Percentiles rank a stretch among this genome's conserved stretches.
phyloP scores from a whole-genome alignment of 2,797 vertebrate genomes.

The Chiloscyllium punctatum region DNA sequence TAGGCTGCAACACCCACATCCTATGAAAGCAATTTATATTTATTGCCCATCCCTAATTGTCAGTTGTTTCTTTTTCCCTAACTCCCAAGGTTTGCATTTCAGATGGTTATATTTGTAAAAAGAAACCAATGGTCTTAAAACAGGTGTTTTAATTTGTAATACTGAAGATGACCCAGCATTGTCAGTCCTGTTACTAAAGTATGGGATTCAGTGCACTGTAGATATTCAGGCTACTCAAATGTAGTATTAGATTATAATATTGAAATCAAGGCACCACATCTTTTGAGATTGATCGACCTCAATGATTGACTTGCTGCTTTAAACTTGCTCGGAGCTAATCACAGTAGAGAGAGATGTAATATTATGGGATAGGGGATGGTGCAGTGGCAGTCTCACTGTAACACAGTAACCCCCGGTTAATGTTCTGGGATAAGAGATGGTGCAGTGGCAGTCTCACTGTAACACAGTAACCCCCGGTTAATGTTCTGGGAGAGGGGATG shows the following conservation, averaged over 20 bases:
- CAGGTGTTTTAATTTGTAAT: not conserved
- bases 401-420: no score
- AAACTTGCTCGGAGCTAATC: not conserved
- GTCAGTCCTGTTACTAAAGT: not conserved
- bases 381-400: no score
- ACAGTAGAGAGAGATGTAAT: not conserved
- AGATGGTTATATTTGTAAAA: not conserved
- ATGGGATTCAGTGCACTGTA: not conserved
- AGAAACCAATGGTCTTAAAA: not conserved
- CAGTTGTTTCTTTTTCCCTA: not conserved
- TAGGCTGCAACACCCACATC: no score
- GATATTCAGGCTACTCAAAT: not conserved
- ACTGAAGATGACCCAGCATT: not conserved
- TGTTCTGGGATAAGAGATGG: no score
- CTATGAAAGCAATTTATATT: no score
- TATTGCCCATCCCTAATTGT: not conserved
- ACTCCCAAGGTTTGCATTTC: not conserved
- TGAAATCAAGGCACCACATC: not conserved
- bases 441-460: no score
- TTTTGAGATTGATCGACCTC: not conserved
- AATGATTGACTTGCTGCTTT: not conserved
- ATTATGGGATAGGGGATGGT: no score
- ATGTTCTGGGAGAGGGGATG: no score
- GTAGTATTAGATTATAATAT: not conserved
- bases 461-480: no score